Base-by-base conservation (phyloP, 2,888 invertebrate species). In the Drosophila picticornis region DNA sequence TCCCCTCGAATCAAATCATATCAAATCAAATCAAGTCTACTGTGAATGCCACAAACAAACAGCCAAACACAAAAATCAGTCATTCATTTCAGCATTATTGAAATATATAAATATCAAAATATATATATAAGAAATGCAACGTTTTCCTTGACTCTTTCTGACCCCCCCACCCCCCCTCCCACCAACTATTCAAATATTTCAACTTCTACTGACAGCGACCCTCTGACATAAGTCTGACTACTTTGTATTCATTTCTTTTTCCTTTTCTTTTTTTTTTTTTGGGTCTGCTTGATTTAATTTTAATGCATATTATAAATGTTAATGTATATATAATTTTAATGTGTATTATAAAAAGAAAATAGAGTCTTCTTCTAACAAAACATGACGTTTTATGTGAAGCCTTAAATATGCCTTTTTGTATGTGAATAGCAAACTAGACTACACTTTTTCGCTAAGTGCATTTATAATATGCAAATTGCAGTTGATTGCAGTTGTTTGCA, bases 91-190 rank as follows among this genome's bases (percentile, higher is more conserved):
- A 48, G 31, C n/a, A 62, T 59, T 70, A 70, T 68, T 72, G 61
- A 72, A n/a, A n/a, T n/a, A n/a, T n/a, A n/a, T n/a, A n/a, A n/a
- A n/a, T n/a, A n/a, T n/a, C n/a, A n/a, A n/a, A n/a, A n/a, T n/a
- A n/a, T n/a, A n/a, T n/a, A n/a, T n/a, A n/a, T 74, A 10, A 56
- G 69, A 52, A 77, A 74, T 74, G 74, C 64, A 79, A 58, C 56
- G 40, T 25, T 36, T 43, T n/a, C 43, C 16, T 16, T 2, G 13
- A 25, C 31, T 27, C 22, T 2, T 5, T 9, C 38, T 4, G 22
- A 1, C 9, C 5, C 16, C 16, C 1, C 22, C n/a, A n/a, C n/a
- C 9, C 5, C 16, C 16, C 1, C 22, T 16, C 5, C 16, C 16
- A 0, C 22, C n/a, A 11, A 34, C 32, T 34, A 34, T 6, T 2